Conservation (phyloP, 2,888 invertebrate species). For the Syritta pipiens region DNA sequence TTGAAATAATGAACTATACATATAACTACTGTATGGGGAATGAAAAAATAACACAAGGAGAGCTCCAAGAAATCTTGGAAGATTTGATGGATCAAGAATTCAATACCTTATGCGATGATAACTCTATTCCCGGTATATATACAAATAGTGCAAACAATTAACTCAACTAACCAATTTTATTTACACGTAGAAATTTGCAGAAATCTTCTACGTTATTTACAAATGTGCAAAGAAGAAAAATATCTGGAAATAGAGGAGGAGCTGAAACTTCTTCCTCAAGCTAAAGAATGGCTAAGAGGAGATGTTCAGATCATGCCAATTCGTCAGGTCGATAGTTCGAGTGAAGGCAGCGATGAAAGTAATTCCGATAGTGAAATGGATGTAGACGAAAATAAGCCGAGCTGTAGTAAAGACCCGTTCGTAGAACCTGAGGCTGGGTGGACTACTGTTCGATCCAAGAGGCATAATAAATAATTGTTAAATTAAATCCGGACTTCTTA, state of each 20-base stretch:
- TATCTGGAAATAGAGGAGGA: constrained; percentile 82
- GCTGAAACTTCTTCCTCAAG: constrained; percentile 82
- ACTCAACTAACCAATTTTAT: not conserved
- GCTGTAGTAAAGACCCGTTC: constrained; percentile 72
- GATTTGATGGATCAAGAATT: constrained; percentile 88
- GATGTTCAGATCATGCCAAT: constrained; percentile 79
- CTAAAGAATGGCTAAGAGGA: constrained; percentile 82
- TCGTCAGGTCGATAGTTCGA: constrained; percentile 77
- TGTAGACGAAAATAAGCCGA: constrained; percentile 73
- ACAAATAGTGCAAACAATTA: not conserved
- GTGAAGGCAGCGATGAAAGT: constrained; percentile 74
- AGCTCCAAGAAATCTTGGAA: constrained; percentile 84
- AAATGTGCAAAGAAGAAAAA: constrained; percentile 81
- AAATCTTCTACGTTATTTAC: constrained; percentile 81
- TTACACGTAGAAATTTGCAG: constrained; percentile 81
- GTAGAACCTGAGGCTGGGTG: constrained; percentile 83
- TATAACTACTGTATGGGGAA: constrained; percentile 83
- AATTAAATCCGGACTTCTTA: too few species aligned
- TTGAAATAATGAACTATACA: constrained; percentile 83
- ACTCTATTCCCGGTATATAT: constrained; percentile 83
- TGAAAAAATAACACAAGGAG: constrained; percentile 81
- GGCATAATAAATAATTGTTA: constrained; percentile 74
- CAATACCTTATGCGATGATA: constrained; percentile 86
- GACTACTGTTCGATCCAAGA: constrained; percentile 83
- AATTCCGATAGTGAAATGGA: constrained; percentile 76